phyloP scores from a whole-genome alignment of 37 sponge, comb jelly and placozoan genomes.

The Chondrosia reniformis region DNA sequence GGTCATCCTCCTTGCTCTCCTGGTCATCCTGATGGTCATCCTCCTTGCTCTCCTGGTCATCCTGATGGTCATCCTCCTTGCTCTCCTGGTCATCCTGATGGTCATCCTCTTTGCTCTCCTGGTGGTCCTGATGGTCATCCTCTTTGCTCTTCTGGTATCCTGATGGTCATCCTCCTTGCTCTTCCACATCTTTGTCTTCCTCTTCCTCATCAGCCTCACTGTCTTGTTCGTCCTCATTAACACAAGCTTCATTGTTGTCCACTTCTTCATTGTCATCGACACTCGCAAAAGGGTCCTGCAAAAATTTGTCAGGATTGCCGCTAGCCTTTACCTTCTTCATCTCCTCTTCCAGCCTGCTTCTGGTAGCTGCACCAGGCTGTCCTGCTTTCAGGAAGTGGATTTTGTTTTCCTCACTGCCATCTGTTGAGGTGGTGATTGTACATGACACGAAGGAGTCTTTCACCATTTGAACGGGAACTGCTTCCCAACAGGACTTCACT shows the following conservation, averaged over 20 bases:
- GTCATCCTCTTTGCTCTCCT: too few species aligned
- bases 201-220: background rate
- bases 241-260: background rate
- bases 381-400: conserved; percentile 18
- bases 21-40: background rate
- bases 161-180: background rate
- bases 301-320: background rate
- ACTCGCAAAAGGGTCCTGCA: background rate
- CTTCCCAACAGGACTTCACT: background rate
- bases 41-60: background rate
- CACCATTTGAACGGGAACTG: background rate
- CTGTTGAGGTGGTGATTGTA: background rate
- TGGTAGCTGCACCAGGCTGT: conserved; percentile 11
- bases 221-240: background rate
- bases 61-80: background rate
- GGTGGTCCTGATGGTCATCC: too few species aligned
- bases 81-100: background rate
- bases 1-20: background rate
- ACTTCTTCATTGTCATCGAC: conserved; percentile 2
- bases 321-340: background rate
- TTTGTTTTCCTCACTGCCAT: background rate
- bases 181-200: background rate
- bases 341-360: background rate
- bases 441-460: conserved; percentile 1
- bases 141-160: too few species aligned